Base-by-base conservation (phyloP, 2,888 invertebrate genomes). In the Plagodis dolabraria region DNA sequence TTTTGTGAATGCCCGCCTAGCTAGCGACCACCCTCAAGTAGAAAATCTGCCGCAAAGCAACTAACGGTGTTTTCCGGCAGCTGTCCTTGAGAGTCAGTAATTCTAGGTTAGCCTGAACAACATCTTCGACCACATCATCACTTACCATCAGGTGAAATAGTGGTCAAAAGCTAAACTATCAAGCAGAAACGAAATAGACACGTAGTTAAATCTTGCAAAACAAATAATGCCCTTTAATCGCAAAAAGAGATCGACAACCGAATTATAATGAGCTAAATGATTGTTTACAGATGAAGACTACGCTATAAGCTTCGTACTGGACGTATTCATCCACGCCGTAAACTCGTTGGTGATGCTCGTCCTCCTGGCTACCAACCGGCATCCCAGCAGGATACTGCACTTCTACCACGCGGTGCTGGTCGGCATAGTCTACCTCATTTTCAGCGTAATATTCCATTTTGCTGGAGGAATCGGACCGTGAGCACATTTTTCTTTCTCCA, bases 271-370 rank as follows among this genome's bases (percentile, higher is more conserved):
- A 43, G n/a, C n/a, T 11, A 34, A 10, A 47, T 8, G 1, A 36
- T 36, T 36, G 36, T 34, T 61, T 50, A 44, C 51, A 79, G 86
- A 65, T 2, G 75, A 74, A 11, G 81, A 86, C 2, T 83, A 70
- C 60, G 82, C 80, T 0, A 63, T 86, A 1, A 68, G 83, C 56
- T 53, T 66, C 0, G 76, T 79, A 0, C 69, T 91, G 58, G 90
- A 93, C 70, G 63, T 89, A 34, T 87, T 91, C 68, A 80, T 88
- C 48, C 92, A 91, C 79, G 94, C 93, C 6, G 89, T 95, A 70
- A 97, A 97, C 87, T 95, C 96, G 8, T 80, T 96, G 47, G 84
- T 96, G 73, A 96, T 97, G 95, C 74, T 97, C 47, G 74, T 95
- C 8, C 96, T 97, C 78, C 81, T 97, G 68, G 87, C 94, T 63